Conservation (phyloP, 2,113 vertebrate species). For the Azemiops feae region DNA sequence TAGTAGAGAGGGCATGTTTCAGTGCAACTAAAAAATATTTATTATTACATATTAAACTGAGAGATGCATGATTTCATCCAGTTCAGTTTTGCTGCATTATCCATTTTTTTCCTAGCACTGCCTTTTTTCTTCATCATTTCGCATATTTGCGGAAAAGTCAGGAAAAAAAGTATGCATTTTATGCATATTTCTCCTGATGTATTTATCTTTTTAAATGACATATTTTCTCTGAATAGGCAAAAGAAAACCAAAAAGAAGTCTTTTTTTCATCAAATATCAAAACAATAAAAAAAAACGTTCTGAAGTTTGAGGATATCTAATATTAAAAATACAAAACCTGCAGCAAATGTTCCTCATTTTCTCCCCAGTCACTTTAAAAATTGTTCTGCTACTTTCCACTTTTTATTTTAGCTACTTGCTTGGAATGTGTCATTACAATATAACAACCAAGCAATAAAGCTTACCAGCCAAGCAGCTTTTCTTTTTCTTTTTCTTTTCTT, state of each 20-base stretch:
- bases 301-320: neutral
- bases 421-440: neutral
- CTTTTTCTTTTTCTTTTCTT: neutral
- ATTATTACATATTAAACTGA: neutral
- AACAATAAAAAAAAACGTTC: neutral
- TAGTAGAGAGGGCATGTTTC: neutral
- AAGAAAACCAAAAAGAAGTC: neutral
- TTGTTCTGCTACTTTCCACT: neutral
- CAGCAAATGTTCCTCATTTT: neutral
- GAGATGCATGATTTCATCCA: neutral
- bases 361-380: neutral
- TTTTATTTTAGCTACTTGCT: neutral
- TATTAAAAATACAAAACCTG: neutral
- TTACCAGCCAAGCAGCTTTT: neutral
- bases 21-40: neutral
- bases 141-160: neutral
- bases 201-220: neutral
- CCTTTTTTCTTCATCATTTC: neutral
- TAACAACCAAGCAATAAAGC: neutral
- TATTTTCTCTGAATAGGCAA: neutral
- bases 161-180: neutral
- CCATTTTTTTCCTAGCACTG: neutral
- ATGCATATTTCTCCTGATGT: neutral
- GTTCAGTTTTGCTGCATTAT: neutral
- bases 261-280: neutral